Evolutionary conservation across 2,888 invertebrate genomes (phyloP).

Genomic region (Chromoteleia sp.): DNA sequence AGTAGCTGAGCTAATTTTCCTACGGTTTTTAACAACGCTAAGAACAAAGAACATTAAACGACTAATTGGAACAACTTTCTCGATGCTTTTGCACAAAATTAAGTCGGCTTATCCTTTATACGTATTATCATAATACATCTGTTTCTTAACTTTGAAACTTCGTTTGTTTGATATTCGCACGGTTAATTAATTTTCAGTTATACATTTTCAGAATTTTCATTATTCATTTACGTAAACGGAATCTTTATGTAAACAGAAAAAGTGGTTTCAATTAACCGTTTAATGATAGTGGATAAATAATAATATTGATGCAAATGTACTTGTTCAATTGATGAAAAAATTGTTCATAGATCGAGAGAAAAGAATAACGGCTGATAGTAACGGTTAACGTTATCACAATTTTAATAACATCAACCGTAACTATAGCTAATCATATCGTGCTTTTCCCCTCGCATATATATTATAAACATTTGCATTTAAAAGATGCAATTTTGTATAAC

Average conservation of each 20-base stretch:
- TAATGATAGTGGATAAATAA: too few species aligned
- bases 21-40: conserved; percentile 8
- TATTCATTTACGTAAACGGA: not conserved
- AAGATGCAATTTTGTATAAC: too few species aligned
- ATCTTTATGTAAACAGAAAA: not conserved
- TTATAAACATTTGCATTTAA: too few species aligned
- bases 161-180: not conserved
- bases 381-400: too few species aligned
- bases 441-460: too few species aligned
- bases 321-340: too few species aligned
- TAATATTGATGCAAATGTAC: too few species aligned
- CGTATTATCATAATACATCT: not conserved
- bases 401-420: too few species aligned
- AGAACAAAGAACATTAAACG: not conserved
- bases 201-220: not conserved
- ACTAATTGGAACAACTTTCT: not conserved
- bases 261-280: not conserved
- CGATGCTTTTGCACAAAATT: not conserved
- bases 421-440: too few species aligned
- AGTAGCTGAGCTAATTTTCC: conserved; percentile 44
- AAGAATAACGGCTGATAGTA: too few species aligned
- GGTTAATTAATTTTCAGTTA: not conserved
- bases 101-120: not conserved
- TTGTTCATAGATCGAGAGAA: too few species aligned
- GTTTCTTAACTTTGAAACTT: not conserved